phyloP scores from a whole-genome alignment of 2,888 invertebrate genomes.

The Gibbula magus region DNA sequence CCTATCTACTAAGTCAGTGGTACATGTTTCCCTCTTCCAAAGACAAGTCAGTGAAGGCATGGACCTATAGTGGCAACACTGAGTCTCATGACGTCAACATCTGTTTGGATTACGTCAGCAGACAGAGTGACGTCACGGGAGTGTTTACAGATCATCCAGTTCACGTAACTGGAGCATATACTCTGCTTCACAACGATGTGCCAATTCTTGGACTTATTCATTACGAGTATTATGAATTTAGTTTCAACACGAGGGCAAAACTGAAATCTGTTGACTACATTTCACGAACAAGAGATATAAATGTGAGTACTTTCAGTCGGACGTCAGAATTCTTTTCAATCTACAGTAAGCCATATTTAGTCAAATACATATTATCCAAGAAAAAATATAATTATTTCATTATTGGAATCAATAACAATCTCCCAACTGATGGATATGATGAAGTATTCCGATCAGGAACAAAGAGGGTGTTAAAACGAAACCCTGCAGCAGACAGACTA shows the following conservation, averaged over 20 bases:
- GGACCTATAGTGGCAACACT: slow-evolving; percentile 43
- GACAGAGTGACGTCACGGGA: slow-evolving; percentile 59
- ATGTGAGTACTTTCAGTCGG: slow-evolving; percentile 38
- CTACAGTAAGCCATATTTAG: slow-evolving; percentile 52
- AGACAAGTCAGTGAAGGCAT: slow-evolving; percentile 33
- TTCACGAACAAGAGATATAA: not conserved
- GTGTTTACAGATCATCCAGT: slow-evolving; percentile 57
- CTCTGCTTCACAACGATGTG: slow-evolving; percentile 56
- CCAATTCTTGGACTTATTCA: slow-evolving; percentile 55
- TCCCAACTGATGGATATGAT: slow-evolving; percentile 48
- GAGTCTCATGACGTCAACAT: slow-evolving; percentile 49
- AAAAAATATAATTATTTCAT: slow-evolving; percentile 62
- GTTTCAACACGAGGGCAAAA: not conserved
- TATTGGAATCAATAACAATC: slow-evolving; percentile 39
- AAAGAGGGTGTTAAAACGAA: slow-evolving; percentile 55
- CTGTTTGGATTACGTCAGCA: slow-evolving; percentile 55
- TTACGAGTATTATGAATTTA: slow-evolving; percentile 53
- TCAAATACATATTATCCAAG: slow-evolving; percentile 51
- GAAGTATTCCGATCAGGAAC: slow-evolving; percentile 56
- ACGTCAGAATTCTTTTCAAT: slow-evolving; percentile 58
- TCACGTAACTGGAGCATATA: slow-evolving; percentile 56
- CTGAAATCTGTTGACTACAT: not conserved
- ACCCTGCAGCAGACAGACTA: slow-evolving; percentile 32
- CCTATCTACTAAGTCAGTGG: slow-evolving; percentile 37
- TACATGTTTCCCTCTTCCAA: slow-evolving; percentile 28